Evolutionary conservation across 2,888 invertebrate species (phyloP), one percentile per base, ranked within the genome.

Genomic region (Elmis aenea): DNA sequence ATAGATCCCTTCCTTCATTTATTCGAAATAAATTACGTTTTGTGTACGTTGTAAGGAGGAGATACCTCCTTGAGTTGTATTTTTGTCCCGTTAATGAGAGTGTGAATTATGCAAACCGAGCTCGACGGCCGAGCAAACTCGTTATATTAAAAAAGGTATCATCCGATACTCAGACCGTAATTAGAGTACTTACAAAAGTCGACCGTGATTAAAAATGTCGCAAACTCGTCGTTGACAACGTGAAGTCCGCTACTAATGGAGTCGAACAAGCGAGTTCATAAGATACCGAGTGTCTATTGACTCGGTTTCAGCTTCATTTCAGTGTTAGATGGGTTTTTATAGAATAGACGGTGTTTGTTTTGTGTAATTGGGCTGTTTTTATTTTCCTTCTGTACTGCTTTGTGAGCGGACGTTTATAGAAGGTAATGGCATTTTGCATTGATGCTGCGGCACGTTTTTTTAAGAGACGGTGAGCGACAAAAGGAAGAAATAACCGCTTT

Each of bases 131-230:
- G 37, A 45, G 45, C 49, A 53, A 55, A 51, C 53, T 52, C 51
- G 49, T 51, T 54, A 55, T 44, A 41, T 53, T 52, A 51, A 55
- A 56, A 57, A 57, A 60, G 58, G 58, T 58, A 58, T 61, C 59
- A 55, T 58, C 57, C 55, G 54, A 58, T 58, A 56, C 55, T 48
- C 46, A 50, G 37, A 32, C 46, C 48, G 57, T 59, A 59, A 60
- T 60, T 59, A 55, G 55, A 54, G 50, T 57, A 54, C 54, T 55
- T 50, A 52, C 53, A 54, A 55, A 56, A 56, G 48, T 50, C 42
- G 42, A 45, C 42, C 39, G 37, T 46, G 44, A 47, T 45, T 47
- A 42, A 42, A 47, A 47, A 42, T 34, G 47, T 39, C 38, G 32
- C 38, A 31, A 35, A 34, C 28, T 33, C 30, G 26, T 20, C 20